These are phyloP conservation scores for Theonella swinhoei DNA, from an alignment of 37 sponge, comb jelly and placozoan genomes.

Conservation along the genomic window DNA sequence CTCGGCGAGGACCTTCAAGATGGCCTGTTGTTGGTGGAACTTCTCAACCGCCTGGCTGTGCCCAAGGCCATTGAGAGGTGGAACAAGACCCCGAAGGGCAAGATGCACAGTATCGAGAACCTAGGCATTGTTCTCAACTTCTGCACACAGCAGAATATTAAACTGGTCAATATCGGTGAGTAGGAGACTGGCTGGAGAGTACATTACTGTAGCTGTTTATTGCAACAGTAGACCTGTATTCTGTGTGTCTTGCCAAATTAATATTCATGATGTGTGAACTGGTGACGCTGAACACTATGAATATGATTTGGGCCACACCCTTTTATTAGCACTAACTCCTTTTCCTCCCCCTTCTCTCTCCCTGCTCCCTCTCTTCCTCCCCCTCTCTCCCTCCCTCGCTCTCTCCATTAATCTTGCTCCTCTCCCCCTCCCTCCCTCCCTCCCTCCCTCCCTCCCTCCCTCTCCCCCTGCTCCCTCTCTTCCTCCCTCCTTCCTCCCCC, in stretches of 20 bases:
- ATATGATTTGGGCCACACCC: not conserved
- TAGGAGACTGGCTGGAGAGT: not conserved
- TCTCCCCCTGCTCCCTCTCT: too few species aligned
- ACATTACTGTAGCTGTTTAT: too few species aligned
- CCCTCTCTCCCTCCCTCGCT: not conserved
- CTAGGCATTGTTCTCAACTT: slow-evolving; percentile 68
- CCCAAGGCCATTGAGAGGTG: slow-evolving; percentile 78
- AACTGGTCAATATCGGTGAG: slow-evolving; percentile 93
- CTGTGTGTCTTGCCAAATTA: too few species aligned
- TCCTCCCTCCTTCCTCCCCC: too few species aligned
- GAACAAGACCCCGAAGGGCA: slow-evolving; percentile 66
- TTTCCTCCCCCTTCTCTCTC: not conserved
- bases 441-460: too few species aligned
- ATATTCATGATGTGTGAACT: too few species aligned
- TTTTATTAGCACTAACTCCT: not conserved
- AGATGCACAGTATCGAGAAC: slow-evolving; percentile 84
- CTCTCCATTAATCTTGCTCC: too few species aligned
- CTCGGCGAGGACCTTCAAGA: slow-evolving; percentile 83
- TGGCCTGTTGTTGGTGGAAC: slow-evolving; percentile 82
- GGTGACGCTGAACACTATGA: too few species aligned
- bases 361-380: not conserved
- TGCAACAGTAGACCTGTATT: too few species aligned
- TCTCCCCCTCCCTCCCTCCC: too few species aligned
- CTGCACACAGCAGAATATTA: slow-evolving; percentile 63
- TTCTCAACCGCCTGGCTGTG: slow-evolving; percentile 82